Percentiles rank a stretch among this genome's conserved stretches.
Conservation (phyloP, 2,888 invertebrate species). For the Drosophila rellima region DNA sequence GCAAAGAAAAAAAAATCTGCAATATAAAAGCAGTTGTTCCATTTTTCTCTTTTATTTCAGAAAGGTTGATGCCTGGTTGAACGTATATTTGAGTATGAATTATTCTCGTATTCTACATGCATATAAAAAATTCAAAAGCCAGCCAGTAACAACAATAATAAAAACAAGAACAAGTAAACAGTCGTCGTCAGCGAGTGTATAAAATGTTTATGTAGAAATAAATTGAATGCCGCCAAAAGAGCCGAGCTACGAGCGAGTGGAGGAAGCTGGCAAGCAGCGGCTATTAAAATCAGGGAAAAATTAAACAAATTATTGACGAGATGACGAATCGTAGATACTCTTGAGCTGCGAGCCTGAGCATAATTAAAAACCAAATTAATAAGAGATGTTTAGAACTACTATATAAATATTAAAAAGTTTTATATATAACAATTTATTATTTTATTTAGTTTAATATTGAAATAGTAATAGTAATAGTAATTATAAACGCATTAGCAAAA, state of each 20-base stretch:
- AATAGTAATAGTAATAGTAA: too few species aligned
- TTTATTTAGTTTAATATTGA: too few species aligned
- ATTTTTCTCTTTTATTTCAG: conserved; percentile 7
- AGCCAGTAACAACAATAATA: conserved; percentile 33
- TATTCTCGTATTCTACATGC: conserved; percentile 53
- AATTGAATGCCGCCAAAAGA: conserved; percentile 70
- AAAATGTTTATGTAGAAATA: conserved; percentile 72
- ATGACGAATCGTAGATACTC: conserved; percentile 16
- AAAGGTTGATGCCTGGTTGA: conserved; percentile 9
- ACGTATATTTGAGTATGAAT: conserved; percentile 47
- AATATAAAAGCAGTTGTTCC: conserved; percentile 67
- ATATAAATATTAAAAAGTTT: too few species aligned
- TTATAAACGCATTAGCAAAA: too few species aligned
- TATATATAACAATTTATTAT: too few species aligned
- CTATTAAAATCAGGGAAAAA: conserved; percentile 63
- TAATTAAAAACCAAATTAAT: too few species aligned
- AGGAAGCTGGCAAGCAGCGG: conserved; percentile 33
- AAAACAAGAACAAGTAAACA: conserved; percentile 37
- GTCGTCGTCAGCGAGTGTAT: conserved; percentile 58
- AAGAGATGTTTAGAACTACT: too few species aligned
- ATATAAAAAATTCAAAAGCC: conserved; percentile 70
- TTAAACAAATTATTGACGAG: background rate
- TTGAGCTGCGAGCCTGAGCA: conserved; percentile 4
- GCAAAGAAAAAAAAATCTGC: conserved; percentile 26
- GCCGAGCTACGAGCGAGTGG: conserved; percentile 14